Conservation (phyloP, 2,888 invertebrate species). For the Lasioglossum morio region DNA sequence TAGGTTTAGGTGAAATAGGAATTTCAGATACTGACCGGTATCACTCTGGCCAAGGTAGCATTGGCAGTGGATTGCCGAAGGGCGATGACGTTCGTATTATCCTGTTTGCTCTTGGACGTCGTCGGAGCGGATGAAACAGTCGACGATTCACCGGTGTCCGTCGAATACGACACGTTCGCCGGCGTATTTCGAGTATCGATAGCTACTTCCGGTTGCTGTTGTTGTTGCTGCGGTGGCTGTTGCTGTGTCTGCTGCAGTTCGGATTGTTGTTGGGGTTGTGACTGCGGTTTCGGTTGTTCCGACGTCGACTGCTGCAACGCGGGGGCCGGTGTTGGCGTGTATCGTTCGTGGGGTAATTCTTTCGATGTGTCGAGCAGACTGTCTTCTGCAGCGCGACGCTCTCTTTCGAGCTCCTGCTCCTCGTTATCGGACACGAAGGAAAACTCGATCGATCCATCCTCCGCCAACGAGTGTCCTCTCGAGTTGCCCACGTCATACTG, state of each 20-base stretch:
- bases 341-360: background rate
- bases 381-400: slow-evolving; percentile 55
- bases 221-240: slow-evolving; percentile 33
- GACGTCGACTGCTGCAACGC: background rate
- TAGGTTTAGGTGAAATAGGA: too few relatives aligned
- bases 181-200: slow-evolving; percentile 56
- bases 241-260: slow-evolving; percentile 28
- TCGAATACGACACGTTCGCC: slow-evolving; percentile 72
- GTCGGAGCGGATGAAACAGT: slow-evolving; percentile 9
- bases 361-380: slow-evolving; percentile 32
- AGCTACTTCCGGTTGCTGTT: slow-evolving; percentile 26
- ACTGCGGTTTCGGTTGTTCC: slow-evolving; percentile 11
- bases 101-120: slow-evolving; percentile 19
- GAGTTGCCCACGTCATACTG: slow-evolving; percentile 62
- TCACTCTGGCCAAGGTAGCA: slow-evolving; percentile 52
- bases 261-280: slow-evolving; percentile 26
- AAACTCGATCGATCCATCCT: slow-evolving; percentile 35
- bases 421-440: slow-evolving; percentile 33
- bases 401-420: slow-evolving; percentile 40
- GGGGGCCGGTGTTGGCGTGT: background rate
- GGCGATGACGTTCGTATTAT: slow-evolving; percentile 30
- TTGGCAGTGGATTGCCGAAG: slow-evolving; percentile 61
- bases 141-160: slow-evolving; percentile 48
- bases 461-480: slow-evolving; percentile 36
- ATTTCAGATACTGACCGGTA: background rate